Evolutionary conservation across 2,888 invertebrate species (phyloP), one percentile per base, ranked within the genome.

Genomic region (Aproaerema taeniolella): DNA sequence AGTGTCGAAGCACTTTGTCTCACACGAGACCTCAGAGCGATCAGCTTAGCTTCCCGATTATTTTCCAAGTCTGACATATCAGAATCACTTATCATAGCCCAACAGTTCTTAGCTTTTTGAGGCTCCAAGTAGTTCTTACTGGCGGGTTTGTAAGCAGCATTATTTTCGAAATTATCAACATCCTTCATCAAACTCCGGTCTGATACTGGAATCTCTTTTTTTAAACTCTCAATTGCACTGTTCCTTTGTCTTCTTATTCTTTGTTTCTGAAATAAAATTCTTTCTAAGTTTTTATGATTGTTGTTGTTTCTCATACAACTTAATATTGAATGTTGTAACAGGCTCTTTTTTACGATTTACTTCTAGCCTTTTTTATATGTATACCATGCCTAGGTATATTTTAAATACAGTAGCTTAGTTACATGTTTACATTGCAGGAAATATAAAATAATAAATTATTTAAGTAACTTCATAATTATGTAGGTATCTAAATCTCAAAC

Each of bases 1-100:
- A 93, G 64, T 52, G 88, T 87, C 1, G 92, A 78, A 5, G 94
- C 91, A 50, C 91, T 88, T 53, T 92, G 89, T 31, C 94, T 86
- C 1, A 93, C 89, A 73, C 90, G 90, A 9, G 90, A 88, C 56
- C 89, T 88, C 25, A 87, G 62, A 6, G 82, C 78, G 42, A 80
- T 65, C 17, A 86, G 52, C 52, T 82, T 86, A n/a, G 81, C 81
- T 43, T 88, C 87, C 31, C 80, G 76, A 12, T 78, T 85, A 39
- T 72, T 82, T 58, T 91, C 91, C 0, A 88, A 73, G 65, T 92
- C 91, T 0, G 91, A 91, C 68, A 89, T 87, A 60, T 92, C 92
- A 0, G 92, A 92, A 55, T 92, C 92, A 52, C 91, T 91, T 0
- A 90, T 91, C 52, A 87, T 58, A 0, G 79, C 55, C 76, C 75